phyloP scores from a whole-genome alignment of 2,113 vertebrate species.

The Campylomormyrus numenius region DNA sequence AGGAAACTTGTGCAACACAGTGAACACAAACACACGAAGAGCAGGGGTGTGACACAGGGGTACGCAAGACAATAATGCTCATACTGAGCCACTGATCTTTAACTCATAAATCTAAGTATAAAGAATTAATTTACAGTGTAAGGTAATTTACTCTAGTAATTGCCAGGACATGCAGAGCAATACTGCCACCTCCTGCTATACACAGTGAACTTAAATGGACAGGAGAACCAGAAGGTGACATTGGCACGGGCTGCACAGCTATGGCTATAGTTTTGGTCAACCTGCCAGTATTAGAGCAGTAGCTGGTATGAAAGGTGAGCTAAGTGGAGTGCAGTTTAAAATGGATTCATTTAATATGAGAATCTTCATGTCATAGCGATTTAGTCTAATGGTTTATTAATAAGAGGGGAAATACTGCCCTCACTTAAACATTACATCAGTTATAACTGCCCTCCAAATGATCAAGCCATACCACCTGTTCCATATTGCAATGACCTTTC shows the following conservation, averaged over 20 bases:
- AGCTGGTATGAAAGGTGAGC: background rate
- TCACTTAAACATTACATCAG: background rate
- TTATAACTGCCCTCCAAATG: background rate
- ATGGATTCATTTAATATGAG: background rate
- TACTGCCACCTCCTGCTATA: conserved; percentile 2
- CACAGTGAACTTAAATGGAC: background rate
- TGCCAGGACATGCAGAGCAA: background rate
- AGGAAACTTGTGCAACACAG: background rate
- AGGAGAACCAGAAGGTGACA: background rate
- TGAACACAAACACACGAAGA: background rate
- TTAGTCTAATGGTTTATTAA: background rate
- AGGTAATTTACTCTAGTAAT: background rate
- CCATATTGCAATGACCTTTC: background rate
- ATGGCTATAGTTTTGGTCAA: background rate
- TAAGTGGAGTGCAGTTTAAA: background rate
- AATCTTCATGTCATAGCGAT: background rate
- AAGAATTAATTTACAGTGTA: background rate
- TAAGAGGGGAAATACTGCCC: background rate
- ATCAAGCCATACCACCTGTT: background rate
- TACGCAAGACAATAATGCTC: background rate
- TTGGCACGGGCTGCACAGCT: background rate
- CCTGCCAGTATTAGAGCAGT: background rate
- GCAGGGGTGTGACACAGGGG: background rate
- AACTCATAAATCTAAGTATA: background rate
- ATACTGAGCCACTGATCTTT: background rate